Percentiles rank a stretch among this genome's conserved stretches.
phyloP scores from a whole-genome alignment of 2,113 vertebrate genomes.

The Pagrus major region DNA sequence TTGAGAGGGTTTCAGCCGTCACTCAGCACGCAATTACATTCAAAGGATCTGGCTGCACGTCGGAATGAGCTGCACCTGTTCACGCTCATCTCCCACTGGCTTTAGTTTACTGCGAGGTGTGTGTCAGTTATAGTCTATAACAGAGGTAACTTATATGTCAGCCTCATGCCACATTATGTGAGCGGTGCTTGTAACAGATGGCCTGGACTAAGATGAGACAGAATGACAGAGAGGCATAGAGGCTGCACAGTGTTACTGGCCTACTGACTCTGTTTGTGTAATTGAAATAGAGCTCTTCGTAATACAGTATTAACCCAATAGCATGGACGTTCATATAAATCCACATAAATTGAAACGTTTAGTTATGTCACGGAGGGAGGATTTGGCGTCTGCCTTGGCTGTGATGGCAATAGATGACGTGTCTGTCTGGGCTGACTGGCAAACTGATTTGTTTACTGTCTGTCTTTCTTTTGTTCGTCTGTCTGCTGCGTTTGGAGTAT shows the following conservation, averaged over 20 bases:
- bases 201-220: constrained; percentile 77
- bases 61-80: constrained; percentile 66
- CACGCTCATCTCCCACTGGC: constrained; percentile 47
- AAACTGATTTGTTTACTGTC: constrained; percentile 33
- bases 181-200: constrained; percentile 76
- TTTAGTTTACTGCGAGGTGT: constrained; percentile 49
- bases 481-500: constrained; percentile 26
- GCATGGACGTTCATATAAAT: constrained; percentile 47
- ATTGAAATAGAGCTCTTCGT: constrained; percentile 69
- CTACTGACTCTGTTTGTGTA: constrained; percentile 64
- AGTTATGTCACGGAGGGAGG: constrained; percentile 44
- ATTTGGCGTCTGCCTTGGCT: constrained; percentile 29
- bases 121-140: constrained; percentile 37
- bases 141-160: constrained; percentile 52
- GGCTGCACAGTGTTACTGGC: constrained; percentile 55
- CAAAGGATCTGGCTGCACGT: constrained; percentile 36
- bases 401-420: constrained; percentile 15
- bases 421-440: constrained; percentile 31
- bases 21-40: constrained; percentile 61
- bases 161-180: constrained; percentile 52
- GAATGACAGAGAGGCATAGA: constrained; percentile 58
- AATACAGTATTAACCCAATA: constrained; percentile 83
- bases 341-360: constrained; percentile 44
- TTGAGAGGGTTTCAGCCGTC: constrained; percentile 36
- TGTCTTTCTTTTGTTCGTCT: constrained; percentile 25